Conservation (phyloP, 2,113 vertebrate species). For the Erythrocercus mccallii region DNA sequence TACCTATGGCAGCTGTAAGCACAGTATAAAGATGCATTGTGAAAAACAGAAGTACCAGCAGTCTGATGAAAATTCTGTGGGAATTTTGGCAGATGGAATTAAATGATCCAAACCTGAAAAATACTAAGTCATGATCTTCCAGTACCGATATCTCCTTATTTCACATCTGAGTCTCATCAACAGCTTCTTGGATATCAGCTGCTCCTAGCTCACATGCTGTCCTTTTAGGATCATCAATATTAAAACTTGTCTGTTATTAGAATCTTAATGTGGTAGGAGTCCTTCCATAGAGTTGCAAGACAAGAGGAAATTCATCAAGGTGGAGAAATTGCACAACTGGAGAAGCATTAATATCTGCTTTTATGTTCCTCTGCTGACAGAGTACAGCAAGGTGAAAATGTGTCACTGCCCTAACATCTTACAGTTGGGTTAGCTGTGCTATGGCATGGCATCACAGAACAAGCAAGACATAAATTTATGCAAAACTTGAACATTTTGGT, state of each 20-base stretch:
- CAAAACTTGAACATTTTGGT: not conserved
- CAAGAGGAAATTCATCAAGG: not conserved
- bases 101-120: conserved; percentile 5
- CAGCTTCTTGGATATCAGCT: not conserved
- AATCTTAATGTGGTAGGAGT: not conserved
- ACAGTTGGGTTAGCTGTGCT: not conserved
- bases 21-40: not conserved
- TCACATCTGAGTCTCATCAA: not conserved
- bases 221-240: not conserved
- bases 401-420: not conserved
- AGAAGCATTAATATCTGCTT: not conserved
- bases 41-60: not conserved
- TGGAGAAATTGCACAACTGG: not conserved
- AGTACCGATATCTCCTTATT: not conserved
- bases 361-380: conserved; percentile 38
- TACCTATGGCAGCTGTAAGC: not conserved
- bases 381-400: not conserved
- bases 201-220: not conserved
- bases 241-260: not conserved
- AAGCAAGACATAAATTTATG: not conserved
- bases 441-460: not conserved
- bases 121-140: not conserved
- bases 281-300: not conserved
- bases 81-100: not conserved
- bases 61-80: not conserved